Evolutionary conservation across 2,888 invertebrate species (phyloP).

Genomic region (Tubulanus polymorphus): DNA sequence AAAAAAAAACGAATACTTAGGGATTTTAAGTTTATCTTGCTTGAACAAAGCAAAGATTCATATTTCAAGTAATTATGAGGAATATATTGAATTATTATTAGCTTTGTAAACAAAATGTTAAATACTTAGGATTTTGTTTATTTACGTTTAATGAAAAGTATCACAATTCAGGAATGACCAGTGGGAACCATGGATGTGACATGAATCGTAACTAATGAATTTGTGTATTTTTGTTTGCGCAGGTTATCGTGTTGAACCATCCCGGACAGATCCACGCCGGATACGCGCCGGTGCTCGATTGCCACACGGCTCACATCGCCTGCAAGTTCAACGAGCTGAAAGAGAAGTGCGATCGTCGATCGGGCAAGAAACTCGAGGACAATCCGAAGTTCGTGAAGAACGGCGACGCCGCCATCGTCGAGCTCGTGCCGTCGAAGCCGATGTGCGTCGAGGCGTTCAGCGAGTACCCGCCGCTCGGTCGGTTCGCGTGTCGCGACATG

Average conservation of each 20-base stretch:
- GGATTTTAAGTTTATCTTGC: too few species aligned
- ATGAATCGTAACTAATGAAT: too few species aligned
- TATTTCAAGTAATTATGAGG: too few species aligned
- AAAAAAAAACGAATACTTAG: too few species aligned
- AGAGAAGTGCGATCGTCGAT: conserved; percentile 97
- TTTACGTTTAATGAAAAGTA: too few species aligned
- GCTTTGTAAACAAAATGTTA: too few species aligned
- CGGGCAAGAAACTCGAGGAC: conserved; percentile 63
- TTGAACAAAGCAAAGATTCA: too few species aligned
- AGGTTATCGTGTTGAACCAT: conserved; percentile 94
- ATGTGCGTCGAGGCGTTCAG: conserved; percentile 97
- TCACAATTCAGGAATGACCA: too few species aligned
- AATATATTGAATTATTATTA: too few species aligned
- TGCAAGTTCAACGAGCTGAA: conserved; percentile 98
- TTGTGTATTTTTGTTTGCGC: conserved; percentile 4
- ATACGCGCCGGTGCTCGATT: conserved; percentile 97
- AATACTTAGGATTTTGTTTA: too few species aligned
- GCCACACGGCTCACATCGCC: conserved; percentile 99
- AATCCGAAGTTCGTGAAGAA: conserved; percentile 88
- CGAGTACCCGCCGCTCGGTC: conserved; percentile 91
- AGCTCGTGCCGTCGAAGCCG: conserved; percentile 87
- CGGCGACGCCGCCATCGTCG: conserved; percentile 92
- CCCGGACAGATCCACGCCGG: conserved; percentile 97
- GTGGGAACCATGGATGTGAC: too few species aligned
- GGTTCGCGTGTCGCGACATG: conserved; percentile 98